Conservation (phyloP, 2,113 vertebrate species). For the Cyanoliseus patagonus region DNA sequence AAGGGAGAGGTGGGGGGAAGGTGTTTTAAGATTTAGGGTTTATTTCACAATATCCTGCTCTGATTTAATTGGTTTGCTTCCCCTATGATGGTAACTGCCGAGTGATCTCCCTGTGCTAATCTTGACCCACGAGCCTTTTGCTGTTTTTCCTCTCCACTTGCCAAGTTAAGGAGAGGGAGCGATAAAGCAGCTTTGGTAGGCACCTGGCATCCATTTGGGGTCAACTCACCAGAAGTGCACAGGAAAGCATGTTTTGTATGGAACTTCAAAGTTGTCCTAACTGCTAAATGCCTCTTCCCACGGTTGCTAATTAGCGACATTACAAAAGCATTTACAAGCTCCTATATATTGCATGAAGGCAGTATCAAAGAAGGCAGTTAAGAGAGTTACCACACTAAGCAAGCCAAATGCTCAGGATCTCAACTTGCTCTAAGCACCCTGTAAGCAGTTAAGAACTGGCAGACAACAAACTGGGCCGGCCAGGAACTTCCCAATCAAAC, state of each 20-base stretch:
- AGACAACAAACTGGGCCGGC: not conserved
- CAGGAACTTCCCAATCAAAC: not conserved
- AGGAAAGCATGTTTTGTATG: not conserved
- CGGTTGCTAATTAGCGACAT: not conserved
- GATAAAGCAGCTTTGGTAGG: not conserved
- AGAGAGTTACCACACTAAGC: not conserved
- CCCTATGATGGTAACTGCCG: not conserved
- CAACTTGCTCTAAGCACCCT: not conserved
- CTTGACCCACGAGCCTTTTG: fast-evolving
- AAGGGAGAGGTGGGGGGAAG: not conserved
- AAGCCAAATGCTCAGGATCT: not conserved
- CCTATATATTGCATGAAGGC: fast-evolving
- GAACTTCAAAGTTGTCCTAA: not conserved
- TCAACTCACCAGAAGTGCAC: not conserved
- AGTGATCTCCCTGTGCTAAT: not conserved
- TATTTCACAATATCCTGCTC: not conserved
- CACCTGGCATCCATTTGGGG: not conserved
- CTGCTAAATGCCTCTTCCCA: not conserved
- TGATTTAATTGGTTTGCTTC: not conserved
- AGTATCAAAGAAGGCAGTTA: not conserved
- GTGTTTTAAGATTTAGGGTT: not conserved
- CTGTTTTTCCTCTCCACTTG: not conserved
- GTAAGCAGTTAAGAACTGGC: not conserved
- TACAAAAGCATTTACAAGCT: not conserved
- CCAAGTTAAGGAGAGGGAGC: not conserved